Conservation (phyloP, 1,140 invertebrate species). For the Eriocheir sinensis region DNA sequence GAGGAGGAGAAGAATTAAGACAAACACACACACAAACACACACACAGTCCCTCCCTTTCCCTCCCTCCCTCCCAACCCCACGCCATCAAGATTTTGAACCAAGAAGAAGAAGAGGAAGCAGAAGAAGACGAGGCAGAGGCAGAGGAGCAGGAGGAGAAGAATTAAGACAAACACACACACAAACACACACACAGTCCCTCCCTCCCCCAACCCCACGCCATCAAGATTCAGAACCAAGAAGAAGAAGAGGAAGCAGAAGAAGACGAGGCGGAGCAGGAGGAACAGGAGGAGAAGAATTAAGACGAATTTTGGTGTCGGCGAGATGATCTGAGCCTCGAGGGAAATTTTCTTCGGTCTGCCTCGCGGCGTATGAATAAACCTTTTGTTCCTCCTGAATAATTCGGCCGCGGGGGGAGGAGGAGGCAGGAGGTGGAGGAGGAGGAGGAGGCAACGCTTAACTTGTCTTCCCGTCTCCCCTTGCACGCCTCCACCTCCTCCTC, state of each 20-base stretch:
- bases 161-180: neutral
- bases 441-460: too few species aligned
- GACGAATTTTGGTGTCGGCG: constrained; percentile 68
- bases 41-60: neutral
- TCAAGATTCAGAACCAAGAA: neutral
- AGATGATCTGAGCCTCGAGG: constrained; percentile 60
- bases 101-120: too few species aligned
- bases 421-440: too few species aligned
- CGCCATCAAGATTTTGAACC: too few species aligned
- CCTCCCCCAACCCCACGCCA: neutral
- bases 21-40: constrained; percentile 17
- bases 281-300: constrained; percentile 69
- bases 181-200: neutral
- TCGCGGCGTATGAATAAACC: constrained; percentile 62
- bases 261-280: too few species aligned
- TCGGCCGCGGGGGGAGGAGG: constrained; percentile 38
- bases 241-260: too few species aligned
- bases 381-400: constrained; percentile 62
- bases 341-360: constrained; percentile 54
- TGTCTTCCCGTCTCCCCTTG: too few species aligned
- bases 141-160: too few species aligned
- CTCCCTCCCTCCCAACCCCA: neutral
- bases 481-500: too few species aligned
- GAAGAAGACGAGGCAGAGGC: too few species aligned
- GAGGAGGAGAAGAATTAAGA: too few species aligned